Evolutionary conservation across 2,113 vertebrate genomes (phyloP), one percentile per base, ranked within the genome.

Genomic region (Malurus elegans): DNA sequence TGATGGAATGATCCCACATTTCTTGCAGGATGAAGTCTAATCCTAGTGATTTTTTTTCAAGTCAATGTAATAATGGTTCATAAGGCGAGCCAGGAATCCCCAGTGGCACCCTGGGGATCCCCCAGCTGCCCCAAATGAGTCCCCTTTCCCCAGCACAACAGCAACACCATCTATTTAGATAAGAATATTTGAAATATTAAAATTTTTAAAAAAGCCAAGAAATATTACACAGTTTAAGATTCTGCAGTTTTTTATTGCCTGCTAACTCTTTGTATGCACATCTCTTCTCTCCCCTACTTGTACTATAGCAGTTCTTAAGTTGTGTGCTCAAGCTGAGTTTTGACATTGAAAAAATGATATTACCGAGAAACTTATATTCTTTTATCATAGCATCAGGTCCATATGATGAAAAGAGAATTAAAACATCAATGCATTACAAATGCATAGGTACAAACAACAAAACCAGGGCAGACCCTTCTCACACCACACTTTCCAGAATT

Each of bases 61-160:
- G 34, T 19, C 29, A 34, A 19, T 4, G 24, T 25, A 78, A 13
- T 4, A 25, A 54, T 18, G 8, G 53, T 23, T 50, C 17, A 2
- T 9, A 25, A 51, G 9, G 18, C 0, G 0, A 82, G 36, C 14
- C 3, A 11, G 48, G 61, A 70, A 44, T 8, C 21, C 29, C 16
- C 50, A 1, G 7, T 13, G 47, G 54, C 38, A 54, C 9, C 8
- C 19, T 3, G 1, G 38, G 10, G 29, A 58, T 16, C 12, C 2
- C 0, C 25, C 9, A 10, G 56, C 51, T 44, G 14, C 18, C 29
- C 61, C 34, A 65, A 31, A 48, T 20, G 48, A 44, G 6, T 23
- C 36, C 44, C 38, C n/a, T 60, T 79, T 36, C 57, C 38, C 28
- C 53, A 79, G 42, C 31, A 26, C 28, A 62, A 32, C 20, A 36